Evolutionary conservation across 2,113 vertebrate species (phyloP).

Genomic region (Anhinga rufa): DNA sequence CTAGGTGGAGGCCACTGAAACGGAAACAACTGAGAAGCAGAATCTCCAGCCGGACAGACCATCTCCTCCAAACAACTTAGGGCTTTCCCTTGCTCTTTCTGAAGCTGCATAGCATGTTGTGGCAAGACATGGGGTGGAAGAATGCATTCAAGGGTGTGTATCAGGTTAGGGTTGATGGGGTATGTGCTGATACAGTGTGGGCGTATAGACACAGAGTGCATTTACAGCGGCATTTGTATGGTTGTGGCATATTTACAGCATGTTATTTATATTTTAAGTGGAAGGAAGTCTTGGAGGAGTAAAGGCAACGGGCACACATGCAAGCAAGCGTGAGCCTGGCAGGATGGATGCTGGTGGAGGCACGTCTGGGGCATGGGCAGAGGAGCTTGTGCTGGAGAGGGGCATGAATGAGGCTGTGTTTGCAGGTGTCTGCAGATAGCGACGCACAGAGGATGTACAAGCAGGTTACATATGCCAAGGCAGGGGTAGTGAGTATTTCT

Average conservation of each 20-base stretch:
- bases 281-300: background rate
- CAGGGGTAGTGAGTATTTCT: background rate
- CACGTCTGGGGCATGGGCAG: background rate
- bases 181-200: background rate
- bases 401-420: background rate
- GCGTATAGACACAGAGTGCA: background rate
- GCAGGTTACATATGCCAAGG: background rate
- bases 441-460: background rate
- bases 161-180: background rate
- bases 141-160: background rate
- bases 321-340: background rate
- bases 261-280: background rate
- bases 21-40: background rate
- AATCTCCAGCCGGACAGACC: background rate
- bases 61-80: background rate
- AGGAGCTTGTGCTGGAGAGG: background rate
- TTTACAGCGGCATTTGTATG: background rate
- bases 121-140: background rate
- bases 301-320: background rate
- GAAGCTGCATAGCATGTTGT: background rate
- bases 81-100: background rate
- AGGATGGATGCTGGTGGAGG: background rate
- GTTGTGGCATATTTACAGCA: background rate
- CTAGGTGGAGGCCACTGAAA: background rate
- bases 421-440: background rate